Conservation (phyloP, 2,888 invertebrate genomes). For the Andricus quercusramuli region DNA sequence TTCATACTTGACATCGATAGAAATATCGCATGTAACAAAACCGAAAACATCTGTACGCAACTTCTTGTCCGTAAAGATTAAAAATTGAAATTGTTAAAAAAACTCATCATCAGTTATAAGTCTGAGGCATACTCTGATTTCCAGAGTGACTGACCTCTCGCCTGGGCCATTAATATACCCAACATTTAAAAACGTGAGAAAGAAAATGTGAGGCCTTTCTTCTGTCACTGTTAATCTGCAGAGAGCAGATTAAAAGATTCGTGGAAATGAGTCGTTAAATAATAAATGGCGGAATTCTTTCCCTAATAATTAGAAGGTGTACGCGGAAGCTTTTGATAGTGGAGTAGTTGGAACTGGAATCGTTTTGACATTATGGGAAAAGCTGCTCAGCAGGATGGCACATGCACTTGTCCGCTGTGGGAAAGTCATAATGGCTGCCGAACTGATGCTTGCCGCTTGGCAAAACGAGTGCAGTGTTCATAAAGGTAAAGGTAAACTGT, state of each 20-base stretch:
- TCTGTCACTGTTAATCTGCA: neutral
- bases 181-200: neutral
- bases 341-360: conserved; percentile 5
- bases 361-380: conserved; percentile 13
- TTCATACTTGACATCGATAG: no score
- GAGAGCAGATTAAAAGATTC: neutral
- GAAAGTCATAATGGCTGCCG: conserved; percentile 33
- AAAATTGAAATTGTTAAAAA: no score
- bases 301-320: neutral
- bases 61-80: no score
- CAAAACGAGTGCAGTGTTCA: conserved; percentile 10
- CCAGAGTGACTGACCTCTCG: neutral
- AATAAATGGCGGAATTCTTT: neutral
- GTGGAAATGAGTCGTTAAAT: neutral
- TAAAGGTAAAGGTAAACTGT: no score
- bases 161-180: neutral
- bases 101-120: no score
- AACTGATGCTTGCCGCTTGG: neutral
- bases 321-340: conserved; percentile 22
- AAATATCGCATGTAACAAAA: no score
- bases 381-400: neutral
- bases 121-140: neutral
- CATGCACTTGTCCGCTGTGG: neutral
- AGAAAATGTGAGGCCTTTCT: neutral
- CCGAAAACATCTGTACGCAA: no score